Evolutionary conservation across 2,888 invertebrate genomes (phyloP).

Genomic region (Xanthostigma xanthostigma): DNA sequence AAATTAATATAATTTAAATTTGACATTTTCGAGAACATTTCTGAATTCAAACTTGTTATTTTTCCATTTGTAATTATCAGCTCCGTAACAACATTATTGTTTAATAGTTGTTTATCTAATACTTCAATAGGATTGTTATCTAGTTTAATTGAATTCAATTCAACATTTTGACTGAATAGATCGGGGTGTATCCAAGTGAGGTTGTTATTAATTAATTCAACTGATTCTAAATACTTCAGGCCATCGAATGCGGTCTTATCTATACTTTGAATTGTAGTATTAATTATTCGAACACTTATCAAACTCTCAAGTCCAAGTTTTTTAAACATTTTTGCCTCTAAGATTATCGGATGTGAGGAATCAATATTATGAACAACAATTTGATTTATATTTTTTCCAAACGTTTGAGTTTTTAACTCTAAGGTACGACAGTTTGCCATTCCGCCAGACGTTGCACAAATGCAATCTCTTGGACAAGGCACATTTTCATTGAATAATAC

Average conservation of each 20-base stretch:
- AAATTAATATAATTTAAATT: conserved; percentile 27
- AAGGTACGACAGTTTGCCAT: conserved; percentile 19
- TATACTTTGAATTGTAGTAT: conserved; percentile 50
- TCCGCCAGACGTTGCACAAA: conserved; percentile 40
- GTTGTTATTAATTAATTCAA: conserved; percentile 61
- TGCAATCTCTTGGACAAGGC: conserved; percentile 47
- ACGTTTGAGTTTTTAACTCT: too few species aligned
- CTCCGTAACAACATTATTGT: too few species aligned
- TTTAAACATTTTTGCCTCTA: conserved; percentile 44
- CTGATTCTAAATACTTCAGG: conserved; percentile 46
- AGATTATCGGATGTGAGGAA: conserved; percentile 37
- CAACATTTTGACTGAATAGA: conserved; percentile 52
- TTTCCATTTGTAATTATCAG: conserved; percentile 15
- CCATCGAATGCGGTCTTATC: conserved; percentile 55
- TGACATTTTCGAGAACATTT: conserved; percentile 51
- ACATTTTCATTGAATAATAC: conserved; percentile 24
- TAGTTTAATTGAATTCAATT: conserved; percentile 52
- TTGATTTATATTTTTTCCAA: conserved; percentile 27
- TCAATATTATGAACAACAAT: too few species aligned
- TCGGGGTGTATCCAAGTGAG: conserved; percentile 49
- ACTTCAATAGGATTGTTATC: conserved; percentile 42
- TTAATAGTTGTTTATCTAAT: too few species aligned
- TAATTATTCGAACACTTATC: conserved; percentile 50
- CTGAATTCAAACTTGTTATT: conserved; percentile 44
- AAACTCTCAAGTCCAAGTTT: conserved; percentile 48